Conservation (phyloP, 2,113 vertebrate genomes). For the Ophiodon elongatus region DNA sequence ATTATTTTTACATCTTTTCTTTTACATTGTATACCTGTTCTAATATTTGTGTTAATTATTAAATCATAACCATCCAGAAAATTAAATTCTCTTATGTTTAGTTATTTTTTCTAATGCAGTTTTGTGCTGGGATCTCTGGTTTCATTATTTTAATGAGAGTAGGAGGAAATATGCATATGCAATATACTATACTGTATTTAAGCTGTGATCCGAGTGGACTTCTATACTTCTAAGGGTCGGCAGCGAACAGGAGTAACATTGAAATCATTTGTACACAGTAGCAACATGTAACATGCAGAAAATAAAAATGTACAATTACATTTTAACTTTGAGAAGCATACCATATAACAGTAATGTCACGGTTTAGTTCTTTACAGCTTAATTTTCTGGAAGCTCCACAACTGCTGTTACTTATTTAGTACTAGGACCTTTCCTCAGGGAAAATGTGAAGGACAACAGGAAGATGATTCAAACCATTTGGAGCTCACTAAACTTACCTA, state of each 20-base stretch:
- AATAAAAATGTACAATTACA: neutral
- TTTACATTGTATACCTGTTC: neutral
- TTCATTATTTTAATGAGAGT: neutral
- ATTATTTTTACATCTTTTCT: no score
- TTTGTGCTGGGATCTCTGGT: neutral
- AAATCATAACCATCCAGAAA: neutral
- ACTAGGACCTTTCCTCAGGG: neutral
- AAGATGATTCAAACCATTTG: neutral
- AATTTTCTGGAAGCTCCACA: neutral
- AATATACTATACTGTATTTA: neutral
- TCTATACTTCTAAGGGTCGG: neutral
- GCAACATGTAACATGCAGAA: neutral
- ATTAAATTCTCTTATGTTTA: neutral
- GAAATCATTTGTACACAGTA: neutral
- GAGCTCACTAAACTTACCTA: constrained; percentile 82
- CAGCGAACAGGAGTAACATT: neutral
- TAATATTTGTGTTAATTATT: neutral
- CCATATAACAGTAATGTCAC: neutral
- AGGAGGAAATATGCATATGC: neutral
- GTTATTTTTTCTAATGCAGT: neutral
- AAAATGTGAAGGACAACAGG: constrained; percentile 13
- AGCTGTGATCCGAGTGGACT: neutral
- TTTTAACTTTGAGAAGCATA: neutral
- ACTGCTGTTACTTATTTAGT: neutral
- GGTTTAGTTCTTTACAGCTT: neutral